Evolutionary conservation across 2,888 invertebrate species (phyloP), one percentile per base, ranked within the genome.

Genomic region (Coelopa pilipes): DNA sequence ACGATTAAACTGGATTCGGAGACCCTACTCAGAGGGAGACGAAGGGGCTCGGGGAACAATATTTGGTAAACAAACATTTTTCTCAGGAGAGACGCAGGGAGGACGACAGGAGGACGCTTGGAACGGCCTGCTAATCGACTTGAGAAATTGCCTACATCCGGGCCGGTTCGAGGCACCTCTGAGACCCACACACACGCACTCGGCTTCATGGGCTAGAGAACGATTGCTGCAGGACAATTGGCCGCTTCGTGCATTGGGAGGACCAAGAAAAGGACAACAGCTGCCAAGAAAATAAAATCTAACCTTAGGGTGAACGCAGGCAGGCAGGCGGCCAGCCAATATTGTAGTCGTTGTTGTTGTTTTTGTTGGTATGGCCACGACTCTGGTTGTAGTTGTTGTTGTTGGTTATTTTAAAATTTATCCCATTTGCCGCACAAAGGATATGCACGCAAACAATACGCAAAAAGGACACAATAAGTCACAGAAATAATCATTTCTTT

Each of bases 221-320:
- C 62, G 50, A 70, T 70, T 47, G 70, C 70, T 24, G 46, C 62
- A 53, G 24, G 21, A 62, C 60, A 70, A 70, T 68, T 21, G 68
- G 45, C 21, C 55, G 60, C 46, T 45, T 45, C 45, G 45, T 34
- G 34, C 46, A 46, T 46, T 65, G 47, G 17, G n/a, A 70, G 46
- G 45, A 62, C 34, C 63, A 50, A 70, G 70, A 70, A 70, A 70
- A 70, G 70, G 49, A 62, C 70, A 70, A 62, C 70, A 70, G 70
- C 70, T 70, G 70, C 50, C 69, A 63, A 17, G 45, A 17, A 69
- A 34, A 55, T n/a, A 19, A 59, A 19, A 68, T 55, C 34, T 34
- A 34, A 34, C 17, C 55, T 55, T 12, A 70, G 59, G 59, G 47
- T 34, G 45, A 34, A 17, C 15, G 45, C 47, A 17, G 17, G 7